These are phyloP conservation scores for Halcyon chelicuti DNA, from an alignment of 2,797 vertebrate species.

Conservation along the genomic window DNA sequence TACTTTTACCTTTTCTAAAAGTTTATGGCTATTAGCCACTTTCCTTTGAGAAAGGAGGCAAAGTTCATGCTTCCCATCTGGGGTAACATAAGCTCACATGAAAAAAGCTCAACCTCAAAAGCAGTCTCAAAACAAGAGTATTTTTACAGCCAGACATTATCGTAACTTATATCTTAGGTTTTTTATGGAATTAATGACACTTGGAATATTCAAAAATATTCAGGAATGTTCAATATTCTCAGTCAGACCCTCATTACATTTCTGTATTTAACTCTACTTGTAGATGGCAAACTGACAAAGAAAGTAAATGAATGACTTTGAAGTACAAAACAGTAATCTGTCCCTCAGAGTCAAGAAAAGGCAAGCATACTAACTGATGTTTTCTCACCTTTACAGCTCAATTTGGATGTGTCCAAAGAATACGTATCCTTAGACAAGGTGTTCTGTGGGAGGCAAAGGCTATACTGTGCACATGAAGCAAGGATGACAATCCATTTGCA, in stretches of 20 bases:
- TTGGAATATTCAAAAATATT: constrained; percentile 4
- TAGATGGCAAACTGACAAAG: constrained; percentile 13
- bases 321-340: not conserved
- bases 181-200: not conserved
- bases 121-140: not conserved
- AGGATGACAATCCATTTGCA: not conserved
- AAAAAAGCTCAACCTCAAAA: not conserved
- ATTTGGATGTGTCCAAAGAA: not conserved
- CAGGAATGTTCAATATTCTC: constrained; percentile 26
- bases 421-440: not conserved
- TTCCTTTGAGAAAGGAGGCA: not conserved
- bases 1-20: not conserved
- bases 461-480: not conserved
- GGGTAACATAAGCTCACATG: not conserved
- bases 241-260: not conserved
- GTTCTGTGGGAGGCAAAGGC: not conserved
- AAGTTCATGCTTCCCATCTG: not conserved
- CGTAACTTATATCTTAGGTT: not conserved
- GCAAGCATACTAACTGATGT: too few relatives aligned
- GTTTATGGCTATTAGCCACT: not conserved
- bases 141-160: not conserved
- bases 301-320: constrained; percentile 31
- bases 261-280: constrained; percentile 45
- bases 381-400: not conserved
- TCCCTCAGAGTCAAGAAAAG: not conserved